phyloP scores from a whole-genome alignment of 2,113 vertebrate species.

The Pagrus major region DNA sequence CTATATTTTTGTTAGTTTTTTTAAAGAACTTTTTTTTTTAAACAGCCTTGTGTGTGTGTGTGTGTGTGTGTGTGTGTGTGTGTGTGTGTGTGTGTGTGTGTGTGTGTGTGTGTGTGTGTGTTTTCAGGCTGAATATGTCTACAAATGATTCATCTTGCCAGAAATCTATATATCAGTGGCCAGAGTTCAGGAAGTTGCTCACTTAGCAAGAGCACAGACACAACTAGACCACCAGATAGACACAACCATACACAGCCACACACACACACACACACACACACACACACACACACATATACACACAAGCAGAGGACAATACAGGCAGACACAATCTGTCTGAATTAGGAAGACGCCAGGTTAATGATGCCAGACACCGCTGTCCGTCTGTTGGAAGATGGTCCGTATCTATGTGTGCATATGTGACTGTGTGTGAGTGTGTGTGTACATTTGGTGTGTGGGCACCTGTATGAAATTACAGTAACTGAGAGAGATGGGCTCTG shows the following conservation, averaged over 20 bases:
- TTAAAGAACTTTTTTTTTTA: not conserved
- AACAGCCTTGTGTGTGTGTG: constrained; percentile 3
- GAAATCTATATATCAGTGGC: constrained; percentile 28
- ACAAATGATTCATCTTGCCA: constrained; percentile 29
- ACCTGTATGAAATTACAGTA: constrained; percentile 72
- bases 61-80: constrained; percentile 4
- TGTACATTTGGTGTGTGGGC: constrained; percentile 23
- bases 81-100: not conserved
- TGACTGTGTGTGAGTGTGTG: constrained; percentile 14
- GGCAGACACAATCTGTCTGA: constrained; percentile 66
- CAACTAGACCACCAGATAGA: constrained; percentile 8
- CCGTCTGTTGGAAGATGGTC: constrained; percentile 68
- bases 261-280: constrained; percentile 8
- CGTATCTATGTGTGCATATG: constrained; percentile 44
- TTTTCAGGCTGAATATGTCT: constrained; percentile 11
- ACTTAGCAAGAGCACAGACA: constrained; percentile 28
- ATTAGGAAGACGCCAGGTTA: constrained; percentile 74
- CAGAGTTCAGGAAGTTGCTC: constrained; percentile 50
- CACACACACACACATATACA: constrained; percentile 8
- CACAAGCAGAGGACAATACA: too few species aligned
- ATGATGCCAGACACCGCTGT: constrained; percentile 75
- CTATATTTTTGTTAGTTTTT: not conserved
- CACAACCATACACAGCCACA: not conserved
- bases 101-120: constrained; percentile 1
- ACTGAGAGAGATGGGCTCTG: constrained; percentile 78